Percentiles rank a stretch among this genome's conserved stretches.
Evolutionary conservation across 2,797 vertebrate species (phyloP).

Genomic region (Semaprochilodus insignis): DNA sequence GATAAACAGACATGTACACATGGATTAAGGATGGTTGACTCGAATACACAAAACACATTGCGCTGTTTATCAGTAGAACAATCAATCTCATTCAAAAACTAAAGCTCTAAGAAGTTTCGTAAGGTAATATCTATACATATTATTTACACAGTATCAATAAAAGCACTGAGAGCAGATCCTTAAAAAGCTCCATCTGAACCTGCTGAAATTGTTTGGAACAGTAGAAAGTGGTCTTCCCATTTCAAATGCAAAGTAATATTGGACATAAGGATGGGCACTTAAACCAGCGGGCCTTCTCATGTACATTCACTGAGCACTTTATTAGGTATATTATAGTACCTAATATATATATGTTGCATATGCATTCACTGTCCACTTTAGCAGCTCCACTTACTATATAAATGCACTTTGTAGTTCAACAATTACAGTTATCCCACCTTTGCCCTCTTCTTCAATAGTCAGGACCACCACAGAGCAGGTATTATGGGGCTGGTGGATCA

Average conservation of each 20-base stretch:
- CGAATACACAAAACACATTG: conserved; percentile 15
- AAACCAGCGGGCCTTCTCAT: background rate
- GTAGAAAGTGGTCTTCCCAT: background rate
- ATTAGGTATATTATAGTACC: no score
- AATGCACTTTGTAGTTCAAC: no score
- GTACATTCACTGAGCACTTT: no score
- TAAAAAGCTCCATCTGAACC: background rate
- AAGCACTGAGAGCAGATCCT: background rate
- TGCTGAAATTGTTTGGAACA: background rate
- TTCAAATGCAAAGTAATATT: background rate
- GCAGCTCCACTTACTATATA: no score
- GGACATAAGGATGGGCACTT: background rate
- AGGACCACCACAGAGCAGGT: no score
- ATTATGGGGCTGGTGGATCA: no score
- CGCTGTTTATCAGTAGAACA: conserved; percentile 23
- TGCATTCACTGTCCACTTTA: no score
- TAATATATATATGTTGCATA: no score
- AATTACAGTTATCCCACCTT: no score
- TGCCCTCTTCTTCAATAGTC: no score
- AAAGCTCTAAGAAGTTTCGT: background rate
- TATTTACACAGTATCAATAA: conserved; percentile 52
- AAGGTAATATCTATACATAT: conserved; percentile 41
- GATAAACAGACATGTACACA: conserved; percentile 38
- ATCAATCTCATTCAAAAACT: conserved; percentile 11
- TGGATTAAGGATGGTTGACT: conserved; percentile 7